Base-by-base conservation (phyloP, 2,888 invertebrate species). In the Ichneumoninae sp. region DNA sequence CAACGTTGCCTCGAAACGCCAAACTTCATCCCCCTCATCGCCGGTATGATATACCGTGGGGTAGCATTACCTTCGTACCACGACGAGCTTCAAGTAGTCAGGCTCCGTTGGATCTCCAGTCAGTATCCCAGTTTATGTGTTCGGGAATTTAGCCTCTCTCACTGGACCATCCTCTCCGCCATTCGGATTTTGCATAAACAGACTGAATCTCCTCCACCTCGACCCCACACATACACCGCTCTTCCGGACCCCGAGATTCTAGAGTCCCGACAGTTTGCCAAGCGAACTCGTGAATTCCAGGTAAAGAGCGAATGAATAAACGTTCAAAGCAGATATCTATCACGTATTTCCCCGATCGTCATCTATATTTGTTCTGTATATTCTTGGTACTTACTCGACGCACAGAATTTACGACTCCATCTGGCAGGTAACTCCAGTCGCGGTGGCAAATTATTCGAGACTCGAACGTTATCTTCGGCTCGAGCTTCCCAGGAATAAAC, bases 141-240 rank as follows among this genome's bases (percentile, higher is more conserved):
- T 33, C 33, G 33, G 33, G 33, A 63, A 63, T 63, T 30, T 33
- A 63, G 33, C 63, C 6, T 63, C 60, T 63, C 63, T 30, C 30
- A 30, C 63, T 63, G 30, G 33, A 30, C 33, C 16, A 30, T 16
- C 13, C 63, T 54, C 16, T 30, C 30, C 8, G 16, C 33, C 7
- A 63, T 63, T 33, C 33, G n/a, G 30, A 63, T 63, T 60, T 30
- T 63, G 63, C 16, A 63, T 63, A 63, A 63, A 63, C 33, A 63
- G 26, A 63, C 30, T 33, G 30, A 7, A 13, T 30, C 5, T 63
- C 33, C 63, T 13, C 52, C 52, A 19, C 52, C 16, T 30, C 26
- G 60, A 60, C 60, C 10, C 54, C 26, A 33, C 16, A 33, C 0
- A 16, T 16, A 13, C 13, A 47, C 44, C 16, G 44, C 63, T n/a